Evolutionary conservation across 1,140 invertebrate genomes (phyloP).

Genomic region (Akabosia matsudoensis): DNA sequence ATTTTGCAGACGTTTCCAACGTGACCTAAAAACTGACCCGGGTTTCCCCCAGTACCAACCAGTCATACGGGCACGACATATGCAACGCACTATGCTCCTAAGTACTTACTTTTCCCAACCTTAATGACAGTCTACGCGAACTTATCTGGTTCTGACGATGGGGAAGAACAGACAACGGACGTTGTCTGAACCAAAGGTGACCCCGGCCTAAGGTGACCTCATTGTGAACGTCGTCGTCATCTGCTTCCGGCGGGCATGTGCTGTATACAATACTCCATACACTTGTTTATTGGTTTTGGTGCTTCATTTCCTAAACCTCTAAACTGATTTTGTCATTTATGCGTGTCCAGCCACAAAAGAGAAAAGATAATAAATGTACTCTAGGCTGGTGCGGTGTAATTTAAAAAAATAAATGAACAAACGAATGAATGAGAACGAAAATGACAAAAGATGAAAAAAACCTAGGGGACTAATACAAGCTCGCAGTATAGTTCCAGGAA

Average conservation of each 20-base stretch:
- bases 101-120: too few species aligned
- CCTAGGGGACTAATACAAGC: neutral
- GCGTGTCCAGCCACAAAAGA: constrained; percentile 12
- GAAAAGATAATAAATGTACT: neutral
- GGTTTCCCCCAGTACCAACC: constrained; percentile 4
- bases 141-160: too few species aligned
- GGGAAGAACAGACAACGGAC: constrained; percentile 6
- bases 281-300: too few species aligned
- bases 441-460: constrained; percentile 14
- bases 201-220: constrained; percentile 1
- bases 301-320: neutral
- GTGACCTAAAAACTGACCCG: constrained; percentile 12
- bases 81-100: too few species aligned
- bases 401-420: constrained; percentile 19
- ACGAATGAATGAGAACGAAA: constrained; percentile 1
- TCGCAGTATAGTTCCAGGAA: neutral
- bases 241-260: constrained; percentile 9
- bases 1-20: neutral
- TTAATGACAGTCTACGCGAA: too few species aligned
- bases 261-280: neutral
- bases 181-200: constrained; percentile 2
- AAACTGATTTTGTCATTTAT: constrained; percentile 21
- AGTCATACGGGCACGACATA: neutral
- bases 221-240: neutral
- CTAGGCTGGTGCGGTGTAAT: neutral